Conservation (phyloP, 2,888 invertebrate genomes). For the Notodonta ziczac region DNA sequence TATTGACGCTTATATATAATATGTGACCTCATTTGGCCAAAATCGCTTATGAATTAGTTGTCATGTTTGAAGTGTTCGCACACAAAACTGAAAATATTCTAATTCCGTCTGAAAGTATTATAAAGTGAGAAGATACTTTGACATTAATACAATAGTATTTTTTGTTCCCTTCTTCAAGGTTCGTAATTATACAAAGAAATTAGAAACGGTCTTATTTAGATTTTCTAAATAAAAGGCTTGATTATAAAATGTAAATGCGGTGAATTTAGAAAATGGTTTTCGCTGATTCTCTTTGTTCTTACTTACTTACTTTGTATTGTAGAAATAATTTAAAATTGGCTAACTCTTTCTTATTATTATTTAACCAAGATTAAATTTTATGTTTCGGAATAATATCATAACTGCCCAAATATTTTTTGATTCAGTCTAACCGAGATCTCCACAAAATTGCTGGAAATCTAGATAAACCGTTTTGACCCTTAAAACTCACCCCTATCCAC, state of each 20-base stretch:
- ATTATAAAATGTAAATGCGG: conserved; percentile 39
- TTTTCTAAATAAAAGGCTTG: conserved; percentile 36
- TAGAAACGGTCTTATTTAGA: conserved; percentile 34
- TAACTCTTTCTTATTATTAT: background rate
- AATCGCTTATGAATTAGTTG: too few species aligned
- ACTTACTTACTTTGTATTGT: background rate
- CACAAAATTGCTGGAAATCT: too few species aligned
- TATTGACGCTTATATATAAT: too few species aligned
- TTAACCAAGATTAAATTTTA: background rate
- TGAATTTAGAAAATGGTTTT: conserved; percentile 18
- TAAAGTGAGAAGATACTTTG: conserved; percentile 27
- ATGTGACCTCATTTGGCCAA: too few species aligned
- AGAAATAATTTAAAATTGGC: background rate
- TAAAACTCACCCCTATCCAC: too few species aligned
- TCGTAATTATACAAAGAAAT: conserved; percentile 40
- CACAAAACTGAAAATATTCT: too few species aligned
- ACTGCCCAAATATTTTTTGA: background rate
- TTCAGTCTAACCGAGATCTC: background rate
- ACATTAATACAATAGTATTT: conserved; percentile 22
- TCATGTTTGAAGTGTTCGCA: too few species aligned
- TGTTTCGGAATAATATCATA: background rate
- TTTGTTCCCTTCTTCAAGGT: conserved; percentile 21
- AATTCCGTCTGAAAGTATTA: conserved; percentile 7
- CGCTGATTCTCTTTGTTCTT: conserved; percentile 21
- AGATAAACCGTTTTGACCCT: too few species aligned